These are phyloP conservation scores for Rhodophaea formosa DNA, from an alignment of 2,888 invertebrate species.

Conservation along the genomic window DNA sequence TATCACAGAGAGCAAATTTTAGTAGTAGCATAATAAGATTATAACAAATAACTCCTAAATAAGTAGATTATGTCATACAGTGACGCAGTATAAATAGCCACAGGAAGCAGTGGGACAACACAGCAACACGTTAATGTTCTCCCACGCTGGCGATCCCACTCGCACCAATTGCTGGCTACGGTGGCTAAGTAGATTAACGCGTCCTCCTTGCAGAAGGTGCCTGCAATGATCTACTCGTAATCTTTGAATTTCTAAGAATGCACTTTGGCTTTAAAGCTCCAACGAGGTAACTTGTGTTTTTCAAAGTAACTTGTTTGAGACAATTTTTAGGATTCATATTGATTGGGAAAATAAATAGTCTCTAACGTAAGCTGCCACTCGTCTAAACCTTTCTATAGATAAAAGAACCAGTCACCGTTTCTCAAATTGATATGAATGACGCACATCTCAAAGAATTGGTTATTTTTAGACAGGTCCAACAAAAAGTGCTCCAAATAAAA, in stretches of 20 bases:
- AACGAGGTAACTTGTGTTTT: no score
- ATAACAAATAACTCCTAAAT: no score
- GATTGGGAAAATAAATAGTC: no score
- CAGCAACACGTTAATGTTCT: conserved; percentile 11
- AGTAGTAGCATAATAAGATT: no score
- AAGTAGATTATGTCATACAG: conserved; percentile 18
- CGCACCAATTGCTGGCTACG: conserved; percentile 20
- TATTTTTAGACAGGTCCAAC: neutral
- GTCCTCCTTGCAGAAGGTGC: neutral
- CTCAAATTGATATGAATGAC: no score
- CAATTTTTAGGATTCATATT: no score
- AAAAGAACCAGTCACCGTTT: neutral
- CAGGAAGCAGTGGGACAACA: conserved; percentile 37
- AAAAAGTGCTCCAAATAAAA: neutral
- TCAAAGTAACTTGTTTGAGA: no score
- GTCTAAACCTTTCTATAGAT: no score
- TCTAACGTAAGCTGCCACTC: no score
- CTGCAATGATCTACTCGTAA: neutral
- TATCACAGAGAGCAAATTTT: no score
- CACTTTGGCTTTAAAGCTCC: no score
- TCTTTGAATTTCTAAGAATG: no score
- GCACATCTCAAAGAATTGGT: neutral
- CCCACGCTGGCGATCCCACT: conserved; percentile 22
- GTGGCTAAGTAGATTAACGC: conserved; percentile 1
- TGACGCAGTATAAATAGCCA: conserved; percentile 46